Evolutionary conservation across 1,140 invertebrate species (phyloP), one percentile per base, ranked within the genome.

Genomic region (Drosophila auraria): DNA sequence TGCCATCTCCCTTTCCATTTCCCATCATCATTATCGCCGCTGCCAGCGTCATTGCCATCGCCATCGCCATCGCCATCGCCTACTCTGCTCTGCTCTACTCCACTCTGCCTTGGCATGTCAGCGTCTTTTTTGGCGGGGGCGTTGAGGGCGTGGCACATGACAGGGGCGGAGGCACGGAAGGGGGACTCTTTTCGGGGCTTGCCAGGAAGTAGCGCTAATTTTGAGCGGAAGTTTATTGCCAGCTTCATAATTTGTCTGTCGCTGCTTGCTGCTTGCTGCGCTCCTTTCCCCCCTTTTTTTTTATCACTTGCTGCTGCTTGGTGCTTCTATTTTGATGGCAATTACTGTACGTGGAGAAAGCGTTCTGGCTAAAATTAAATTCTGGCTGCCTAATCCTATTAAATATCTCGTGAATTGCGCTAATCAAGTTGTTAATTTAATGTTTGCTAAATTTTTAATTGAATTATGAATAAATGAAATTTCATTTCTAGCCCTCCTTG

Each of bases 201-300:
- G 73, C 68, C 82, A 86, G 83, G 82, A 86, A 84, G 82, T 84
- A 78, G 73, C 56, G 82, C 74, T 86, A 86, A 86, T 86, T 86
- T 82, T 57, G 69, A 82, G 82, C 82, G 82, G 83, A 86, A 86
- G 83, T 82, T 86, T 86, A 86, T 86, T 86, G 78, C 83, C 75
- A 74, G 82, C 78, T 84, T 86, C 82, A 86, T 78, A 86, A 86
- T 86, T 86, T 86, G 82, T 78, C 78, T 75, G 69, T 74, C 70
- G 63, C 57, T 65, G 66, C 59, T 77, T 5, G 60, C 33, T 70
- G 30, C 25, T 38, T 30, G 38, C 27, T 53, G 27, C 30, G 53
- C 20, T n/a, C 23, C 61, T 20, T 49, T 14, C 36, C 44, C 40
- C 61, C 30, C 9, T 12, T 65, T 69, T 36, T 17, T 54, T 66